A percentile compares a stretch with the other conserved stretches of the same genome.
These are phyloP conservation scores for Chironomus tentans DNA, from an alignment of 2,888 invertebrate genomes.

Conservation along the genomic window DNA sequence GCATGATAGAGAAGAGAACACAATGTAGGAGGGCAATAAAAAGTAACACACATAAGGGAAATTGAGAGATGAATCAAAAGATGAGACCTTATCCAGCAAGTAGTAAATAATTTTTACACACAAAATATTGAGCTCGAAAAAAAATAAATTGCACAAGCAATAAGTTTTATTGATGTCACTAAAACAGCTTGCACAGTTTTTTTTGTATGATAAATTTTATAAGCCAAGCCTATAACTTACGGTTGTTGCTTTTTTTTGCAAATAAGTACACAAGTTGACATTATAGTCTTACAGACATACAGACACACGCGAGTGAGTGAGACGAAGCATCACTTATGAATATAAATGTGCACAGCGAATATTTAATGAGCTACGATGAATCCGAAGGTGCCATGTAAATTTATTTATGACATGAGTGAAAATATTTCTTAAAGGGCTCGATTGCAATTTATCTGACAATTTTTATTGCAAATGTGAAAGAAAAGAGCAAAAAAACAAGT, in stretches of 20 bases:
- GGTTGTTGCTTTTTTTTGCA: too few species aligned
- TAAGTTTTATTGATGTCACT: background rate
- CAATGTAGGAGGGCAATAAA: conserved; percentile 15
- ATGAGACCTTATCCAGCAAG: too few species aligned
- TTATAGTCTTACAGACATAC: too few species aligned
- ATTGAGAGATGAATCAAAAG: too few species aligned
- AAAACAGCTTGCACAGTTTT: background rate
- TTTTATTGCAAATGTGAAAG: background rate
- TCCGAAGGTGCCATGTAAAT: background rate
- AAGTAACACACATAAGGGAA: background rate
- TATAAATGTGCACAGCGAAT: too few species aligned
- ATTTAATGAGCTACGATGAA: background rate
- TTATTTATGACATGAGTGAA: background rate
- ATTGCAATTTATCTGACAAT: background rate
- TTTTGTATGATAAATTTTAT: background rate
- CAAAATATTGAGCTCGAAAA: too few species aligned
- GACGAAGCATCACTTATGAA: too few species aligned
- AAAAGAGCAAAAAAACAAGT: background rate
- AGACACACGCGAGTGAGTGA: too few species aligned
- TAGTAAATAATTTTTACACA: too few species aligned
- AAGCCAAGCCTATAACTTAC: too few species aligned
- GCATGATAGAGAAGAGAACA: background rate
- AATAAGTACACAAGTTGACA: too few species aligned
- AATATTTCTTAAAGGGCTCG: background rate
- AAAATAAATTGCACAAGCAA: background rate